Evolutionary conservation across 2,113 vertebrate genomes (phyloP).

Genomic region (Capra hircus): DNA sequence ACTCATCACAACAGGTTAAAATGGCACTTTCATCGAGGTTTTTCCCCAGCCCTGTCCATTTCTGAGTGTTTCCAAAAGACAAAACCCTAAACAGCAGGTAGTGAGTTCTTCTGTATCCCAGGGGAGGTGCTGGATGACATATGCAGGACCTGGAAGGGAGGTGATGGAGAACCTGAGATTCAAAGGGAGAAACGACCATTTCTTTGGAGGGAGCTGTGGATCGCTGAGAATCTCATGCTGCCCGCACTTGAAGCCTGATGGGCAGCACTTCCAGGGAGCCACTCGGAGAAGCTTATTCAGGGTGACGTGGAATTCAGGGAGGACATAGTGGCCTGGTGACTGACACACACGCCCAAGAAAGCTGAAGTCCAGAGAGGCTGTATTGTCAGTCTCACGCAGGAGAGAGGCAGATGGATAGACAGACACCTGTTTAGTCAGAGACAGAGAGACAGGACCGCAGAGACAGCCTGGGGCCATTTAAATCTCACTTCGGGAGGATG

Average conservation of each 20-base stretch:
- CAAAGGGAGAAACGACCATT: neutral
- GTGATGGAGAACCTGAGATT: neutral
- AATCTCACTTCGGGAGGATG: neutral
- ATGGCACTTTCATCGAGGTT: neutral
- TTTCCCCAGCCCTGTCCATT: neutral
- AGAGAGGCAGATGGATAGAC: neutral
- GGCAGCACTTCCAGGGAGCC: neutral
- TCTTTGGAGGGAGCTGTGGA: neutral
- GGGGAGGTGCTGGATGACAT: neutral
- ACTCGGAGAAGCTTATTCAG: neutral
- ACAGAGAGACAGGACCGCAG: neutral
- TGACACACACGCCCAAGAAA: neutral
- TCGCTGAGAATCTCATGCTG: neutral
- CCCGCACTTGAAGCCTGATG: neutral
- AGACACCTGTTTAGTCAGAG: neutral
- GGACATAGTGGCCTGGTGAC: neutral
- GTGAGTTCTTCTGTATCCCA: too few relatives aligned
- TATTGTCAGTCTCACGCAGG: neutral
- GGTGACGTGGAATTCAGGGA: neutral
- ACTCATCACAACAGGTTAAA: neutral
- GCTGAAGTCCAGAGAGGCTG: neutral
- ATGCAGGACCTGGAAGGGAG: rapidly evolving
- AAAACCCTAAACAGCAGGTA: neutral
- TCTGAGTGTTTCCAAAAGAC: neutral
- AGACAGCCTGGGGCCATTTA: neutral